Base-by-base conservation (phyloP, 2,113 vertebrate genomes). In the Mastomys coucha region DNA sequence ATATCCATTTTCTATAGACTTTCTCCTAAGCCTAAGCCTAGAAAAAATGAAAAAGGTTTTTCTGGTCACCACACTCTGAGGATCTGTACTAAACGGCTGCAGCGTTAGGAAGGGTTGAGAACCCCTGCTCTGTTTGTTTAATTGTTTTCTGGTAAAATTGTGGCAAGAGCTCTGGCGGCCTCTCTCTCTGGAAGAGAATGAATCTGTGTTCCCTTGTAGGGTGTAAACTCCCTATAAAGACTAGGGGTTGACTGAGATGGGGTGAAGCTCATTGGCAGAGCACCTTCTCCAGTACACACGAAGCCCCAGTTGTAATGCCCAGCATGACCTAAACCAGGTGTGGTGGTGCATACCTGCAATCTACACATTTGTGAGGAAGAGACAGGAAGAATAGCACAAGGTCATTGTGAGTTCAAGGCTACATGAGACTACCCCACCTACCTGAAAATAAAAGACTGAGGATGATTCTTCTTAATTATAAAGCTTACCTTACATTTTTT, bases 381-480 rank as follows among this genome's bases (percentile, higher is more conserved):
- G 45, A 31, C 45, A n/a, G 24, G 45, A n/a, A 7, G 85, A 24
- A 2, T 0, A 2, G 33, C 31, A 51, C 65, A 70, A 53, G 45
- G 19, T n/a, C 85, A 26, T 0, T n/a, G 65, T 88, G 65, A 49
- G 65, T 88, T 69, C 65, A 53, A 14, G 31, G 20, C 65, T 51
- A 33, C 19, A 26, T 1, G 10, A 70, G 45, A n/a, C 28, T 26
- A 9, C 45, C 63, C 45, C 45, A n/a, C 45, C 19, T 36, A 4
- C 31, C 5, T n/a, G 45, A 36, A 4, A 53, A 70, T 36, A 87
- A 69, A 69, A 51, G 49, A 19, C 85, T 49, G 36, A 26, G 19
- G 20, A 87, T 72, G 80, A 91, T 92, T 95, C 77, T 58, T 90
- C 78, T 86, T 72, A 89, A 93, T 73, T 97, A 56, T 87, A 56